A percentile compares a stretch with the other conserved stretches of the same genome.
Conservation (phyloP, 2,797 vertebrate genomes). For the Etheostoma nigrum region DNA sequence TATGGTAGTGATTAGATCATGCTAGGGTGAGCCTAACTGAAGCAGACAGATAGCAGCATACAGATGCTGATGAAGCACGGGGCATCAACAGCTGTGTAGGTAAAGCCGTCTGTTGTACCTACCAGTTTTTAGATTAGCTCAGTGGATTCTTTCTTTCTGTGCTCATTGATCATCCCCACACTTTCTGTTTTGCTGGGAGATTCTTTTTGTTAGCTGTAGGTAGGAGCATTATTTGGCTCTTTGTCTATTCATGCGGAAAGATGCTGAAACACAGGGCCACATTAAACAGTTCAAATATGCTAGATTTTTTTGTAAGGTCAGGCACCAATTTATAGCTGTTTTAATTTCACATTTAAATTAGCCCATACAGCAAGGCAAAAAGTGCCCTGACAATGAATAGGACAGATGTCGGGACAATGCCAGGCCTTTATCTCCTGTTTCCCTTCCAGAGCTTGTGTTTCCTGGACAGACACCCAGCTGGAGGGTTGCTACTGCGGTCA, state of each 20-base stretch:
- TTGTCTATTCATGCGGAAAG: not conserved
- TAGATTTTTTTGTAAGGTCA: not conserved
- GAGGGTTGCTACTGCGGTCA: slow-evolving; percentile 46
- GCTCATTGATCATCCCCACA: not conserved
- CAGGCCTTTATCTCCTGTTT: slow-evolving; percentile 35
- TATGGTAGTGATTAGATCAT: slow-evolving; percentile 50
- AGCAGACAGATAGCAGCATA: slow-evolving; percentile 30
- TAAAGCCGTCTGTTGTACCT: slow-evolving; percentile 6
- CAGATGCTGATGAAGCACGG: slow-evolving; percentile 35
- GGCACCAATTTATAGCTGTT: slow-evolving; percentile 16
- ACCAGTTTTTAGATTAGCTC: slow-evolving; percentile 10
- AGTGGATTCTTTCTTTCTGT: slow-evolving; percentile 11
- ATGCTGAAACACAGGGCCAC: not conserved
- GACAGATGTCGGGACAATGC: slow-evolving; percentile 15
- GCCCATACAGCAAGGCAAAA: not conserved
- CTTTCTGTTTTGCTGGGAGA: not conserved
- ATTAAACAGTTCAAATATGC: not conserved
- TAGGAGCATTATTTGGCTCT: not conserved
- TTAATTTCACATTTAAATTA: not conserved
- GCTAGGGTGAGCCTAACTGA: slow-evolving; percentile 17
- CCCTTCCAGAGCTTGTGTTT: slow-evolving; percentile 61
- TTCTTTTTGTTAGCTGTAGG: not conserved
- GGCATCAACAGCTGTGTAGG: slow-evolving; percentile 18
- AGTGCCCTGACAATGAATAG: slow-evolving; percentile 9
- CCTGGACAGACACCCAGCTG: slow-evolving; percentile 50